Evolutionary conservation across 2,113 vertebrate genomes (phyloP), one percentile per base, ranked within the genome.

Genomic region (Mastomys natalensis): DNA sequence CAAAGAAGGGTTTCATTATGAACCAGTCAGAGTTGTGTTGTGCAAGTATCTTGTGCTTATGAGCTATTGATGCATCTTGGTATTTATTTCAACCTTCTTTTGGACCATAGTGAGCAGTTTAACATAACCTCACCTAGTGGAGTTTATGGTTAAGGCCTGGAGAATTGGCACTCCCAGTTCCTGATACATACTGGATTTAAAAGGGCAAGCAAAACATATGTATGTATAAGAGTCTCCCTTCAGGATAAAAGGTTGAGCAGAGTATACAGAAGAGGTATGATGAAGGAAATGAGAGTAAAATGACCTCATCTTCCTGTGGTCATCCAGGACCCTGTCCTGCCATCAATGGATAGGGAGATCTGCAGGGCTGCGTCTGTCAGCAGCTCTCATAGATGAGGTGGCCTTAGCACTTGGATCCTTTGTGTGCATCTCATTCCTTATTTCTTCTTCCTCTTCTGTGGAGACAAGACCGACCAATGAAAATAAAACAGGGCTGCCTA

Each of bases 401-500:
- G 45, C n/a, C 82, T 72, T 92, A 45, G 40, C 8, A 40, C 87
- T 78, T 19, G 22, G 16, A 55, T 86, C 58, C n/a, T 85, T 16
- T 86, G 48, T 77, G 53, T n/a, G 90, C 58, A 85, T 60, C n/a
- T 85, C 45, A 85, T 29, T 37, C 76, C 51, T 16, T 4, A 15
- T 45, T 90, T 90, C 81, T 21, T 94, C 21, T 73, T 89, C 76
- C 31, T 80, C 55, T 92, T 72, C 80, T 45, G 21, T 45, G 73
- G 80, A 92, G 91, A 68, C 92, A 87, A 95, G 74, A 92, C 73
- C 40, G 51, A 77, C 55, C 64, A 88, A 86, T 17, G 43, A 88
- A 31, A 81, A 51, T 0, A 45, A 78, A 70, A 7, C 64, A 78
- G 70, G 10, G 37, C 43, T 88, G 37, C 70, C 74, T 64, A 60